phyloP scores from a whole-genome alignment of 2,797 vertebrate species.

The Hirundo rustica region DNA sequence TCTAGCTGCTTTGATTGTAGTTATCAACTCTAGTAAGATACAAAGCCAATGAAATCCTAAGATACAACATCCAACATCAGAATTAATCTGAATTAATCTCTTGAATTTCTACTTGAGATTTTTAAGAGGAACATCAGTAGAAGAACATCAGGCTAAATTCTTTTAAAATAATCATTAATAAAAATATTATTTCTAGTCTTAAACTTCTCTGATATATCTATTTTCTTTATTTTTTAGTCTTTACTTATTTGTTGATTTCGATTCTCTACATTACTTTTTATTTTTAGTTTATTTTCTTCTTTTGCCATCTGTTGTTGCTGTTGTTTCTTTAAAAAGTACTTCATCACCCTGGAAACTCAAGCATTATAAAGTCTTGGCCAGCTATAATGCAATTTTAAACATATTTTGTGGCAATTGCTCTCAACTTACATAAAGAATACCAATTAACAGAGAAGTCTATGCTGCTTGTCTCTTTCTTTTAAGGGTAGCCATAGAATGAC shows the following conservation, averaged over 20 bases:
- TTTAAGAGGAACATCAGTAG: not conserved
- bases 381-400: not conserved
- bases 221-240: not conserved
- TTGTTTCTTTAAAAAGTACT: not conserved
- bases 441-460: not conserved
- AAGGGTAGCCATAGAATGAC: not conserved
- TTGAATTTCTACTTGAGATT: fast-evolving
- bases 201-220: not conserved
- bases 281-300: not conserved
- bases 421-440: not conserved
- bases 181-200: not conserved
- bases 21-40: not conserved
- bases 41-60: not conserved
- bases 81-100: no score
- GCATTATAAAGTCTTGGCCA: not conserved
- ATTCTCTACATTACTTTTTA: not conserved
- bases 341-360: not conserved
- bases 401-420: not conserved
- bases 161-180: not conserved
- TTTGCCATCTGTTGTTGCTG: not conserved
- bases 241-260: not conserved
- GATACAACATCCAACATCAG: not conserved
- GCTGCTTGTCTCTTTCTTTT: not conserved
- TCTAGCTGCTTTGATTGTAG: not conserved
- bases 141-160: not conserved